Evolutionary conservation across 2,888 invertebrate species (phyloP), one percentile per base, ranked within the genome.

Genomic region (Parnassius mnemosyne): DNA sequence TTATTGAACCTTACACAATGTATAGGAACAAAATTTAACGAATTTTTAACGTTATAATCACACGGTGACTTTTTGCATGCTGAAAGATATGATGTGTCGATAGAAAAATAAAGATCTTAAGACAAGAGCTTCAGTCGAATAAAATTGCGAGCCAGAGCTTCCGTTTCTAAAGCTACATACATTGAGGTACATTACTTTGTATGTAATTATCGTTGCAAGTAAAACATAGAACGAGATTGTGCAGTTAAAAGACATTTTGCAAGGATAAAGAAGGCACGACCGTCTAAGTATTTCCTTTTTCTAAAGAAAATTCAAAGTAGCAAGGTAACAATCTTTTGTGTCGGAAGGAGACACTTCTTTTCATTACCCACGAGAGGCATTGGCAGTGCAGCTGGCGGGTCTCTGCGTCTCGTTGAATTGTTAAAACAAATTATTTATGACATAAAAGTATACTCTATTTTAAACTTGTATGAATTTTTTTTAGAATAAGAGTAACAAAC

Each of bases 291-390:
- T 65, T 63, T 63, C 57, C 61, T 68, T 68, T 68, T 65, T 62
- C 61, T 57, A 49, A 61, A 57, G 60, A 65, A 65, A 66, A 66
- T 68, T 65, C 58, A 68, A 63, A 66, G 65, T 66, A 60, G 58
- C 54, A 58, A 67, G 65, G 66, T 67, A 69, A 69, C 63, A 61
- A 68, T 65, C 63, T 67, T 66, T 64, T 67, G 57, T 63, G 63
- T 69, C 61, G 62, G 54, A 59, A 65, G 57, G 64, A 65, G 60
- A 66, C 65, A 68, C 66, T 66, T 66, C 66, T 65, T 65, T 69
- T 68, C 66, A 70, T 70, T 69, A 69, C 65, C 64, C 68, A 63
- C 59, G 64, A 66, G 68, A 64, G 65, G 58, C 67, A 66, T 67
- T 53, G 60, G 64, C 63, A 60, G 53, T 49, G 60, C 56, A 61